These are phyloP conservation scores for Octonoba sinensis DNA, from an alignment of 2,888 invertebrate species.

Conservation along the genomic window DNA sequence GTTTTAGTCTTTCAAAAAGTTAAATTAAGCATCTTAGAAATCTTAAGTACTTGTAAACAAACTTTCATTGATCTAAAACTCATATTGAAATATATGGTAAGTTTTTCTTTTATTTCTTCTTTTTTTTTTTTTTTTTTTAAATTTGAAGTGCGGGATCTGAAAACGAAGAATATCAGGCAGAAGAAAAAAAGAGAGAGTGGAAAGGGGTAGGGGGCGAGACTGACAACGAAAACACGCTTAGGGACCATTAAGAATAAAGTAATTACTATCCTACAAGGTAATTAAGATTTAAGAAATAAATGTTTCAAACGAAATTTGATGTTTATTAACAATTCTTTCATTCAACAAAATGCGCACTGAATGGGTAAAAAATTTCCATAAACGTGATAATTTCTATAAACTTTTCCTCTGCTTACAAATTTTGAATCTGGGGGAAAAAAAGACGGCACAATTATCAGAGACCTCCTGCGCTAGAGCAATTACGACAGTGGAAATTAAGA, in stretches of 20 bases:
- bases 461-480: neutral
- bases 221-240: neutral
- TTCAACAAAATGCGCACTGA: neutral
- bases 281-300: conserved; percentile 38
- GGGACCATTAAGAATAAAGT: conserved; percentile 14
- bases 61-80: too few species aligned
- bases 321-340: conserved; percentile 10
- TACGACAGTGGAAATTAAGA: neutral
- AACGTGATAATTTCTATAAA: conserved; percentile 4
- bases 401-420: neutral
- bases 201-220: too few species aligned
- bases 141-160: too few species aligned
- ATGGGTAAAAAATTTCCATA: conserved; percentile 1
- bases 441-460: neutral
- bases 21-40: too few species aligned
- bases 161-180: too few species aligned
- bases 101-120: too few species aligned
- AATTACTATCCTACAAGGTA: conserved; percentile 38
- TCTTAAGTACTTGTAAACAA: too few species aligned
- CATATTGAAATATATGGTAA: too few species aligned
- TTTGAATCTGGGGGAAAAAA: neutral
- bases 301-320: conserved; percentile 30
- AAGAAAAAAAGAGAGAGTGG: too few species aligned
- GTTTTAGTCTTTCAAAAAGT: too few species aligned
- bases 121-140: too few species aligned